A percentile compares a stretch with the other conserved stretches of the same genome.
phyloP scores from a whole-genome alignment of 2,888 invertebrate species.

The Globia sparganii region DNA sequence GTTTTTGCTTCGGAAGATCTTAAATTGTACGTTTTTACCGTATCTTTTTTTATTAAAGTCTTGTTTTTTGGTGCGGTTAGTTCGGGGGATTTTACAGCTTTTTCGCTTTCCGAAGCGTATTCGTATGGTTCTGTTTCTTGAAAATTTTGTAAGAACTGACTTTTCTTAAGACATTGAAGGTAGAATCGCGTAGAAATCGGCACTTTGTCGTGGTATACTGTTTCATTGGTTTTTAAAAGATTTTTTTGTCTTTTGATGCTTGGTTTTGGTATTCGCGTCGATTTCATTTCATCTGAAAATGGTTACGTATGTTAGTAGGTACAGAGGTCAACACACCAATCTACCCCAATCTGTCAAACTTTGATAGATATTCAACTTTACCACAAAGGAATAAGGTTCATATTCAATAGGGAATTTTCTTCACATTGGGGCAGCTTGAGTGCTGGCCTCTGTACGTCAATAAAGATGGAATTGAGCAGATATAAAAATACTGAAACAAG shows the following conservation, averaged over 20 bases:
- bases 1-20: constrained; percentile 82
- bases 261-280: constrained; percentile 71
- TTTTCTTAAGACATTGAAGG: constrained; percentile 83
- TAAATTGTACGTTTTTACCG: constrained; percentile 82
- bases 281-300: constrained; percentile 75
- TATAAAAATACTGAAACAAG: background rate
- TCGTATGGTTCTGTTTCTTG: constrained; percentile 81
- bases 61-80: constrained; percentile 63
- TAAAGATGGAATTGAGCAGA: background rate
- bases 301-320: background rate
- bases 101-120: constrained; percentile 85
- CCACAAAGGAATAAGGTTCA: too few species aligned
- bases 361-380: too few species aligned
- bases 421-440: too few species aligned
- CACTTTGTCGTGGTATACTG: constrained; percentile 85
- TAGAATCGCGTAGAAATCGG: constrained; percentile 86
- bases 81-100: constrained; percentile 74
- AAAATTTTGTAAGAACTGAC: constrained; percentile 83
- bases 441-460: too few species aligned
- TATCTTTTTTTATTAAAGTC: constrained; percentile 69
- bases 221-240: constrained; percentile 83
- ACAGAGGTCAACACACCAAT: too few species aligned
- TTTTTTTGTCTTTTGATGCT: constrained; percentile 79
- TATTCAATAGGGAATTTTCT: too few species aligned
- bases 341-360: too few species aligned